A percentile compares a stretch with the other conserved stretches of the same genome.
phyloP scores from a whole-genome alignment of 2,113 vertebrate species.

The Chaetodon trifascialis region DNA sequence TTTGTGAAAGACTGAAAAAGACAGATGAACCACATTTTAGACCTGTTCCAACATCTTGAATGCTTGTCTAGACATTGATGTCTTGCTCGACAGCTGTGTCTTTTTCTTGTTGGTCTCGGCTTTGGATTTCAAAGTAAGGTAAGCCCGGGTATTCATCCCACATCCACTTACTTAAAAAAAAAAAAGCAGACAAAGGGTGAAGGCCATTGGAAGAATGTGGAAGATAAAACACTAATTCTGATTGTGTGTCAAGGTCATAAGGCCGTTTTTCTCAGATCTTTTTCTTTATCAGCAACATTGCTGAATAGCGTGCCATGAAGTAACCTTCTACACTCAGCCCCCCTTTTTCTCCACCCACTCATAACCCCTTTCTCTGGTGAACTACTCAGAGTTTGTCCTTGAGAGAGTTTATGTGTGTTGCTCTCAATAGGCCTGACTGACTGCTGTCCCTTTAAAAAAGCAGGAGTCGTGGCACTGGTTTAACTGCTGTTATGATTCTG shows the following conservation, averaged over 20 bases:
- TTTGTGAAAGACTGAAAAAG: constrained; percentile 12
- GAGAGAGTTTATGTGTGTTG: constrained; percentile 23
- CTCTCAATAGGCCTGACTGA: constrained; percentile 5
- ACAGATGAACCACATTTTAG: constrained; percentile 10
- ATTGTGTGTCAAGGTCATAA: constrained; percentile 37
- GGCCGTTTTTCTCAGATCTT: constrained; percentile 12
- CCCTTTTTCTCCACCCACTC: constrained; percentile 21
- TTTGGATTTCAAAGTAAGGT: constrained; percentile 20
- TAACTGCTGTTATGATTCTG: constrained; percentile 23
- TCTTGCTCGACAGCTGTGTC: background rate
- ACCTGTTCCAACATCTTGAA: constrained; percentile 15
- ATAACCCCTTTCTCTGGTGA: constrained; percentile 39
- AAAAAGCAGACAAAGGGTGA: constrained; percentile 7
- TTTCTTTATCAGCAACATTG: constrained; percentile 38
- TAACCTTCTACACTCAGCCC: constrained; percentile 35
- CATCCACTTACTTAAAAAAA: background rate
- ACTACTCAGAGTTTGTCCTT: constrained; percentile 46
- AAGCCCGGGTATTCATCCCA: constrained; percentile 10
- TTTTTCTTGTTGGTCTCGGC: constrained; percentile 15
- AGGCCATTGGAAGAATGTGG: constrained; percentile 8
- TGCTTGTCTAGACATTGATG: background rate
- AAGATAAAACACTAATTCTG: constrained; percentile 35
- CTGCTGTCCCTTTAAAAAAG: constrained; percentile 32
- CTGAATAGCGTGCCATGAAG: constrained; percentile 28
- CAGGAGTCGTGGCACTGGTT: background rate